Conservation (phyloP, 2,888 invertebrate species). For the Andrena dorsata region DNA sequence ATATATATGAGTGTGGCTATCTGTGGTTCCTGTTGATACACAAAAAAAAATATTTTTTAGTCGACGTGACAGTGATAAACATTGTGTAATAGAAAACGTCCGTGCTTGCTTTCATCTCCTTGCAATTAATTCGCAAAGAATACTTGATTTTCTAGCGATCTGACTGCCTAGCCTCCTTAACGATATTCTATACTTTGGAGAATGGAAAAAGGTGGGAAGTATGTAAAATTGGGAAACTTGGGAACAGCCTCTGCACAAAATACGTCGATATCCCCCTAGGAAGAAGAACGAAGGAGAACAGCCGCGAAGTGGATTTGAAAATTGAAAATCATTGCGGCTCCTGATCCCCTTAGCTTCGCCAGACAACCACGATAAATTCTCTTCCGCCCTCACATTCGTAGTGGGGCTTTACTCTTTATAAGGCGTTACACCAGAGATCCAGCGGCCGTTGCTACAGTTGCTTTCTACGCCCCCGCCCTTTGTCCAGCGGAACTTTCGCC, state of each 20-base stretch:
- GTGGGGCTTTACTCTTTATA: constrained; percentile 76
- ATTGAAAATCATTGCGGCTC: constrained; percentile 83
- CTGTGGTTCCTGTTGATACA: too few species aligned
- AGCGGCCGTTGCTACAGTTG: constrained; percentile 34
- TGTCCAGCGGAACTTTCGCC: constrained; percentile 59
- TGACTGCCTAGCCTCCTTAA: too few species aligned
- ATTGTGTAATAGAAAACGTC: too few species aligned
- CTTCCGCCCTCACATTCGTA: constrained; percentile 54
- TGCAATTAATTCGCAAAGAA: too few species aligned
- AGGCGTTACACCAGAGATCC: constrained; percentile 76
- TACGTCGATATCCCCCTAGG: constrained; percentile 57
- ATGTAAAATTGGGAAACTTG: constrained; percentile 12
- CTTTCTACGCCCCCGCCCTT: constrained; percentile 51
- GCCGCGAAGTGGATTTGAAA: constrained; percentile 81
- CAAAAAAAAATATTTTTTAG: too few species aligned
- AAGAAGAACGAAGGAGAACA: constrained; percentile 72
- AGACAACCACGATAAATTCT: constrained; percentile 82
- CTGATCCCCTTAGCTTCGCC: constrained; percentile 81
- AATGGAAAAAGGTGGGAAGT: not conserved
- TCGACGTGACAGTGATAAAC: too few species aligned
- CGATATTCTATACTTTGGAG: too few species aligned
- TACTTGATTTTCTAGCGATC: too few species aligned
- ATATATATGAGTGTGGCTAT: too few species aligned
- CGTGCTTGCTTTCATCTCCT: too few species aligned
- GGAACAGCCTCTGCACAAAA: constrained; percentile 39